phyloP scores from a whole-genome alignment of 2,888 invertebrate species.

The Ornithoptera priamus region DNA sequence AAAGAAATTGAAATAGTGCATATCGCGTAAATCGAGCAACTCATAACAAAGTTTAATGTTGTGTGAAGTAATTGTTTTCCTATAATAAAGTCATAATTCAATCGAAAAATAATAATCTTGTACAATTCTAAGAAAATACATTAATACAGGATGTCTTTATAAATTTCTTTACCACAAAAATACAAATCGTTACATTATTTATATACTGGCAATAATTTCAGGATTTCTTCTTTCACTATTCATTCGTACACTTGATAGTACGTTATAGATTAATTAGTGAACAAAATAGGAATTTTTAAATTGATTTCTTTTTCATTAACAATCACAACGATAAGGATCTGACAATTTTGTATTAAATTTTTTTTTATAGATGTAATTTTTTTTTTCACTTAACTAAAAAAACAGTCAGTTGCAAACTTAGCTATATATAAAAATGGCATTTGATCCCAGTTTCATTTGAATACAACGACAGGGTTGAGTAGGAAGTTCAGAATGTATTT shows the following conservation, averaged over 20 bases:
- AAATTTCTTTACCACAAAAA: slow-evolving; percentile 1
- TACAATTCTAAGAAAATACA: slow-evolving; percentile 4
- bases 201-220: neutral
- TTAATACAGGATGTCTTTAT: neutral
- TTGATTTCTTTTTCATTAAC: neutral
- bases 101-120: neutral
- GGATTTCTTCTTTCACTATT: neutral
- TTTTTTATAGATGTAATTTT: too few species aligned
- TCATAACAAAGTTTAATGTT: neutral
- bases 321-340: neutral
- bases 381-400: neutral
- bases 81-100: slow-evolving; percentile 1
- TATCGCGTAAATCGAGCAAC: too few species aligned
- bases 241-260: neutral
- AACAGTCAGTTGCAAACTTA: slow-evolving; percentile 2
- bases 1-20: too few species aligned
- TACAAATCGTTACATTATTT: neutral
- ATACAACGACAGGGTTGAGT: slow-evolving; percentile 87
- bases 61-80: neutral
- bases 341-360: neutral
- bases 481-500: slow-evolving; percentile 89
- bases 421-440: neutral
- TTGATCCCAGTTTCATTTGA: slow-evolving; percentile 77
- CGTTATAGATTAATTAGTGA: neutral
- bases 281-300: neutral